Conservation (phyloP, 2,797 vertebrate species). For the Salarias fasciatus region DNA sequence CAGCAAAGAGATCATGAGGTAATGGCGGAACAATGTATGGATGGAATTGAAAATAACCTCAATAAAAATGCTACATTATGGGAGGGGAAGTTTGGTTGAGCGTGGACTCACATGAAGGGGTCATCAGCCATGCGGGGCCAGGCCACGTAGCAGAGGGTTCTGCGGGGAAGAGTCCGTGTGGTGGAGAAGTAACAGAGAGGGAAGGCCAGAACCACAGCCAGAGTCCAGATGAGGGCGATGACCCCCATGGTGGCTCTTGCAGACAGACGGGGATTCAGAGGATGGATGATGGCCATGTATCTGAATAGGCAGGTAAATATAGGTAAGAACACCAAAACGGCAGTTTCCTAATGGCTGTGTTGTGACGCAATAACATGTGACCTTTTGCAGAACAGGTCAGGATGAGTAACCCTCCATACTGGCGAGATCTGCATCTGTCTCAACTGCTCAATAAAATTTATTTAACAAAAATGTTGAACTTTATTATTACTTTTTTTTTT, state of each 20-base stretch:
- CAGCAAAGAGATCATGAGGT: not conserved
- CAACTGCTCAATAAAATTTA: too few species aligned
- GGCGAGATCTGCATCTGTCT: too few species aligned
- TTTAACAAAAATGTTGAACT: too few species aligned
- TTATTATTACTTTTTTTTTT: too few species aligned
- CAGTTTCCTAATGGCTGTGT: too few species aligned
- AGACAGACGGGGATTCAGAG: constrained; percentile 94
- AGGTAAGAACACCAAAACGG: too few species aligned
- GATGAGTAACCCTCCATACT: not conserved
- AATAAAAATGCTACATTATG: too few species aligned
- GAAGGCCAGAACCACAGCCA: constrained; percentile 93
- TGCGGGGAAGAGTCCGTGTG: constrained; percentile 83
- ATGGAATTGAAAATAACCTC: too few species aligned
- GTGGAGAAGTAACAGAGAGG: constrained; percentile 96
- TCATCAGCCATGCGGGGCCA: constrained; percentile 90
- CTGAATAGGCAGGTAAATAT: constrained; percentile 69
- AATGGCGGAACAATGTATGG: too few species aligned
- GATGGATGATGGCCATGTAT: constrained; percentile 98
- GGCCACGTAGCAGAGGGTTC: constrained; percentile 92
- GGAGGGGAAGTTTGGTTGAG: not conserved
- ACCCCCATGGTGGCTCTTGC: constrained; percentile 91
- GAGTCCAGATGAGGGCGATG: constrained; percentile 93
- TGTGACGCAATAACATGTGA: too few species aligned
- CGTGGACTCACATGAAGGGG: constrained; percentile 89
- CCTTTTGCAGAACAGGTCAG: not conserved